Conservation (phyloP, 2,797 vertebrate species). For the Oreochromis grahami region DNA sequence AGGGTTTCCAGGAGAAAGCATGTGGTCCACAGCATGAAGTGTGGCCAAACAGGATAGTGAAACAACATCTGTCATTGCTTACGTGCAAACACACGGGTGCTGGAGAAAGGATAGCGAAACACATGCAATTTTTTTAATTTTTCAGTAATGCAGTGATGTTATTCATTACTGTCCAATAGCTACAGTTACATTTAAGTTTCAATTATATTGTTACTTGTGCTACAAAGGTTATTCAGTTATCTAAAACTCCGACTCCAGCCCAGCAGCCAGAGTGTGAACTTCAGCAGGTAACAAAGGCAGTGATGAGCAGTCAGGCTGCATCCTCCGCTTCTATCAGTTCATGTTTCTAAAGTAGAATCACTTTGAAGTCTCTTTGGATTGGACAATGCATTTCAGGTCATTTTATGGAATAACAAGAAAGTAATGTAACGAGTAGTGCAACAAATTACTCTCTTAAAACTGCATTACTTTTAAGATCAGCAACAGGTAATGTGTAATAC, state of each 20-base stretch:
- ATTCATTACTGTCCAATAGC: not conserved
- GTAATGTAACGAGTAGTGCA: fast-evolving
- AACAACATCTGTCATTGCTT: not conserved
- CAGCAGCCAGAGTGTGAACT: not conserved
- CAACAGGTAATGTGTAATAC: not conserved
- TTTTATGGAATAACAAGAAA: not conserved
- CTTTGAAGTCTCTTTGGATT: not conserved
- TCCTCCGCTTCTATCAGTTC: fast-evolving
- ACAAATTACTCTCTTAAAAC: not conserved
- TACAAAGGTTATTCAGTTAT: fast-evolving
- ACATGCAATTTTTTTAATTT: too few relatives aligned
- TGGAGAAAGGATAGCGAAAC: not conserved
- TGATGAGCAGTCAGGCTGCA: not conserved
- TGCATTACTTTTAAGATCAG: not conserved
- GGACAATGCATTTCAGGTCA: not conserved
- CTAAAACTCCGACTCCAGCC: not conserved
- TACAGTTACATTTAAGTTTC: not conserved
- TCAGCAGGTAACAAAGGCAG: not conserved
- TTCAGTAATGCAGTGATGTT: fast-evolving
- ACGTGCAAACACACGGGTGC: fast-evolving
- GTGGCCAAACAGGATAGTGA: not conserved
- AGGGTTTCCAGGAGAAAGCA: not conserved
- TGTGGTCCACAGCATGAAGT: not conserved
- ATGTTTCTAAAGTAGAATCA: fast-evolving
- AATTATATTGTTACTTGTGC: not conserved